These are phyloP conservation scores for Nasua narica DNA, from an alignment of 2,797 vertebrate species.

Conservation along the genomic window DNA sequence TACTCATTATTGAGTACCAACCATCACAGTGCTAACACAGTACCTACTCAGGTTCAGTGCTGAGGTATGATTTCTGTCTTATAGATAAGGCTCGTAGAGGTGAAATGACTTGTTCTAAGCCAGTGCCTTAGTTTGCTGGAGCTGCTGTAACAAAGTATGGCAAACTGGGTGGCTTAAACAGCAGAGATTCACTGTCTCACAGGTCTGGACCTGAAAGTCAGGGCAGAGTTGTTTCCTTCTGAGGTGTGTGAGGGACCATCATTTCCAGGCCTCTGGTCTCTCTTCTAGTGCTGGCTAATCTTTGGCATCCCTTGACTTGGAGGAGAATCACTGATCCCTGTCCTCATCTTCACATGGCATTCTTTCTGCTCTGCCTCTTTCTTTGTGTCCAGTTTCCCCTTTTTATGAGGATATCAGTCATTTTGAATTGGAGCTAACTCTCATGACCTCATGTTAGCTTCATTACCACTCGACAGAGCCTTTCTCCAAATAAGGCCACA, in stretches of 20 bases:
- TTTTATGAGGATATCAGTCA: neutral
- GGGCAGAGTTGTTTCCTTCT: neutral
- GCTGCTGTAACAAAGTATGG: neutral
- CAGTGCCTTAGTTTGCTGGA: neutral
- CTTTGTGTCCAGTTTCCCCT: neutral
- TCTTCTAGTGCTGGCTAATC: too few relatives aligned
- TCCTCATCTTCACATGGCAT: neutral
- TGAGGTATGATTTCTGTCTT: neutral
- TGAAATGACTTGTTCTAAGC: neutral
- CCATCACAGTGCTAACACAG: neutral
- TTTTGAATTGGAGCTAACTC: neutral
- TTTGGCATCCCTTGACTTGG: neutral
- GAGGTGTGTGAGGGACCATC: neutral
- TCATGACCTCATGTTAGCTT: neutral
- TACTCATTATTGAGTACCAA: too few relatives aligned
- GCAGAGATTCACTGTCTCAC: neutral
- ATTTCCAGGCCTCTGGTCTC: fast-evolving
- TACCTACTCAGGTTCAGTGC: neutral
- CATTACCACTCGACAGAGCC: neutral
- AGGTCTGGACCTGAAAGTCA: neutral
- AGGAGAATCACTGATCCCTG: neutral
- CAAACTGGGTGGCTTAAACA: neutral
- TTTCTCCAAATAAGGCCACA: neutral
- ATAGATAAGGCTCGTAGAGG: neutral
- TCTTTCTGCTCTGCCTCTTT: neutral